Evolutionary conservation across 2,113 vertebrate genomes (phyloP), one percentile per base, ranked within the genome.

Genomic region (Neomonachus schauinslandi): DNA sequence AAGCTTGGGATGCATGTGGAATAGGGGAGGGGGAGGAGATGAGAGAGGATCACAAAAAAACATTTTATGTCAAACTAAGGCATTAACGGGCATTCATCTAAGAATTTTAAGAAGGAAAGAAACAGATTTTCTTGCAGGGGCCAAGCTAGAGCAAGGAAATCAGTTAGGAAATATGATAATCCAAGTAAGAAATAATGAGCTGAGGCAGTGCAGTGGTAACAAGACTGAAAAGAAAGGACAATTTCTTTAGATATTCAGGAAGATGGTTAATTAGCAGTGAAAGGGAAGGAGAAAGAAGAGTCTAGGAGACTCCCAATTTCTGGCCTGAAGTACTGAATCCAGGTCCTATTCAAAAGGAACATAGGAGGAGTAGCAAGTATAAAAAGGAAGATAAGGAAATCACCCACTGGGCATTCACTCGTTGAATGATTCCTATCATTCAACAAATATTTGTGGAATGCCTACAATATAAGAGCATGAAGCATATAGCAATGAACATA

Each of bases 141-240:
- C 26, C n/a, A 93, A 69, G 7, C 10, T 53, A 86, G 4, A 90
- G 18, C 21, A 89, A 57, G 15, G 14, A 80, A 80, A 57, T 89
- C 31, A 31, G 26, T 72, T 94, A 77, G 55, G 19, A 81, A 72
- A 67, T 22, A 84, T 21, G 33, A 57, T 65, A 85, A 79, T 71
- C 22, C 26, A n/a, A 36, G 28, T 63, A 95, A 89, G 33, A 81
- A 94, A 91, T 59, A 94, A 84, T 79, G 63, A 96, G 88, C 24
- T 92, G 26, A 16, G 31, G 42, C 74, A 76, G 28, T 24, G 21
- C n/a, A 36, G 24, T 79, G 33, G 14, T 11, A 83, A 36, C 13
- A 67, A 93, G 71, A 53, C 46, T 53, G 18, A 93, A 53, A 77
- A 18, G 57, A 93, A 76, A 53, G 24, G 19, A 77, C 59, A 57